Evolutionary conservation across 2,888 invertebrate species (phyloP), one percentile per base, ranked within the genome.

Genomic region (Zaprionus obscuricornis): DNA sequence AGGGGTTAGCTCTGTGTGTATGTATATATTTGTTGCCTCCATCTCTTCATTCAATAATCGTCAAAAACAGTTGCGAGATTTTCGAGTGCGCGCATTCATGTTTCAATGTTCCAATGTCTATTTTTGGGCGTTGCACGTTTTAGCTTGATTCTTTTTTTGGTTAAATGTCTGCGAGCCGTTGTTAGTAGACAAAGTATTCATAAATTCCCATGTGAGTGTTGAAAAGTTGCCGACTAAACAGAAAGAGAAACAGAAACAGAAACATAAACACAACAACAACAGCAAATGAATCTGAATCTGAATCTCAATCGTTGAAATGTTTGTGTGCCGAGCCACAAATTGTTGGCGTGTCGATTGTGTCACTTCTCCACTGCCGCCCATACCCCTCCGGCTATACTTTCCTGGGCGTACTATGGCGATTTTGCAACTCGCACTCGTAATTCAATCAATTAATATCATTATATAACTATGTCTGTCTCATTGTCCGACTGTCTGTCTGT

Each of bases 371-470:
- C 8, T 29, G 17, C 34, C 20, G 8, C 26, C 6, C 34, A 10
- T 42, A 10, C 10, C 8, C 18, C 14, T 14, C 13, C 18, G 8
- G 7, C 1, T 33, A 6, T 13, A 29, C 43, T n/a, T n/a, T n/a
- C 37, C 24, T 34, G 14, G 33, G 37, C 65, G n/a, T n/a, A n/a
- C n/a, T n/a, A n/a, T n/a, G 46, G 37, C 59, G 81, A 83, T 83
- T 85, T 77, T 71, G 67, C 86, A 83, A 85, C 65, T 73, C 54
- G 45, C 70, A 77, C 47, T 71, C 72, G 72, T 78, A 78, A 78
- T 77, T 81, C 85, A 78, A 78, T 78, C 82, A 78, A 78, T 78
- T 78, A 85, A 85, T 78, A 77, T 70, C 66, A 81, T 85, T 85
- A 85, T 73, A 74, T 67, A 73, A 77, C 64, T 75, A 63, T 52